phyloP scores from a whole-genome alignment of 2,113 vertebrate species.

The Dromaius novaehollandiae region DNA sequence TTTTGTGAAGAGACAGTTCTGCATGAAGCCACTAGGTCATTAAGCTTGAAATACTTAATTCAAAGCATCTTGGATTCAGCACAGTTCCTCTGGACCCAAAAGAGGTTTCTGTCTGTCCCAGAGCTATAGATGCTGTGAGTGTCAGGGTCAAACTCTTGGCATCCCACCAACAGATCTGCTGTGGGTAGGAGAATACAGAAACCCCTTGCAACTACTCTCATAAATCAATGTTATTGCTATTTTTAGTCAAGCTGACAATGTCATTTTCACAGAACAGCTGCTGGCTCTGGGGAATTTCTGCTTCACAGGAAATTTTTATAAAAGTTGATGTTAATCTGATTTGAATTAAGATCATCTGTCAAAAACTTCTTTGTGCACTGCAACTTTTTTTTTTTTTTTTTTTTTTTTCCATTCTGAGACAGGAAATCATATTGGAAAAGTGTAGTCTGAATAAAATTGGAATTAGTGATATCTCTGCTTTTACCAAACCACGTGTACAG shows the following conservation, averaged over 20 bases:
- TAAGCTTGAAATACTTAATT: not conserved
- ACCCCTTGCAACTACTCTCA: not conserved
- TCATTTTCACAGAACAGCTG: not conserved
- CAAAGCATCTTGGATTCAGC: not conserved
- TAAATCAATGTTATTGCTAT: not conserved
- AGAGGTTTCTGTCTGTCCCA: not conserved
- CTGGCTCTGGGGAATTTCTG: not conserved
- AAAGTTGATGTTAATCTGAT: not conserved
- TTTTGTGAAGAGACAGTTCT: not conserved
- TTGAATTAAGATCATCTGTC: not conserved
- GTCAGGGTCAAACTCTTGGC: not conserved
- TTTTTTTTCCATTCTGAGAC: not conserved
- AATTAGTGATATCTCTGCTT: not conserved
- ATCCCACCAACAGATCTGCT: not conserved
- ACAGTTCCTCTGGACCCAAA: not conserved
- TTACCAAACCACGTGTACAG: not conserved
- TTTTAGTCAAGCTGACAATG: slow-evolving; percentile 10
- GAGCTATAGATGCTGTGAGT: not conserved
- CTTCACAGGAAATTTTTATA: not conserved
- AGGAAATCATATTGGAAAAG: not conserved
- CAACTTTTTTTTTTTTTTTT: not conserved
- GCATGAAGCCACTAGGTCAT: not conserved
- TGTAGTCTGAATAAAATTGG: not conserved
- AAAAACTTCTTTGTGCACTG: not conserved
- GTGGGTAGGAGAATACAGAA: not conserved